Evolutionary conservation across 2,888 invertebrate genomes (phyloP), one percentile per base, ranked within the genome.

Genomic region (Mythimna vitellina): DNA sequence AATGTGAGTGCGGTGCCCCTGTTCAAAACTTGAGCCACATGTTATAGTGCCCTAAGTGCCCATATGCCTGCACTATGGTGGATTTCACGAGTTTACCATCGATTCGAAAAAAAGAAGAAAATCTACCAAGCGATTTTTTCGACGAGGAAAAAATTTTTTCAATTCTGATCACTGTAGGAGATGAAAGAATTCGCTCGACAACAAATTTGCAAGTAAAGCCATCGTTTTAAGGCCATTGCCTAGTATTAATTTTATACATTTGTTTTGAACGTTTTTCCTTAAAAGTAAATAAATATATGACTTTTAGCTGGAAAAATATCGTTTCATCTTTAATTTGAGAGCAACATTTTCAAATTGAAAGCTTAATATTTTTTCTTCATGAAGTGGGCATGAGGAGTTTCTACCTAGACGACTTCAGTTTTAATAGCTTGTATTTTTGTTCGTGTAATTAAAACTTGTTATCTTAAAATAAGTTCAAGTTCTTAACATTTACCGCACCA

Each of bases 381-480:
- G 17, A 70, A 63, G 42, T 25, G 0, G 29, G 12, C 35, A 25
- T 14, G 22, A 71, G 8, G 12, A 72, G 25, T 54, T 46, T 70
- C 17, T 25, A 61, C 10, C 17, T 14, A 46, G 49, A 38, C 22
- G 14, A 61, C 51, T 76, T 66, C 32, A 32, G 12, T 22, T 51
- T 17, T 12, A 57, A 69, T 29, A n/a, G 9, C 6, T 42, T 51
- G 17, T 53, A 46, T 62, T 63, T 76, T 53, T 63, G 35, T 70
- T 49, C 1, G 29, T 38, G 70, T 70, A 70, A 64, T 78, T 76
- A 64, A 78, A 78, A 76, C 49, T 78, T 70, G 5, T 64, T 78
- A 42, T 60, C 32, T 64, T 25, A 38, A 46, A 70, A 42, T 25
- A 49, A 53, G 63, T 54, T 56, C 25, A 38, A 58, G 51, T 49